Evolutionary conservation across 2,797 vertebrate species (phyloP).

Genomic region (Pangasius djambal): DNA sequence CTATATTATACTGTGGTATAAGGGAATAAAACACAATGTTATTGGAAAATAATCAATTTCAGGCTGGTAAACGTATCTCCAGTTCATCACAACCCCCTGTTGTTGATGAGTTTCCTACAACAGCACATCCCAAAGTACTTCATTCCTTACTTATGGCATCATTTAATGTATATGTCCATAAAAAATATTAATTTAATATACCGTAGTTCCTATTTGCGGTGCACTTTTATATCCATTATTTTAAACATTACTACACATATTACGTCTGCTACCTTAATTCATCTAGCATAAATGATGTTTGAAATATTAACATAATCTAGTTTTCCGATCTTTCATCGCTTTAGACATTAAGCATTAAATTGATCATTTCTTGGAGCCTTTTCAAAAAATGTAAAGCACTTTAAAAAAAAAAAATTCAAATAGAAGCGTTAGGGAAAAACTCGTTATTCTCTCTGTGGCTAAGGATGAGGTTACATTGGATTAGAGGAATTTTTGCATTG

Average conservation of each 20-base stretch:
- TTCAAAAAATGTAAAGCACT: background rate
- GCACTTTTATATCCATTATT: background rate
- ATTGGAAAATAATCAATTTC: background rate
- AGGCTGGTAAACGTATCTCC: background rate
- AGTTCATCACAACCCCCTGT: background rate
- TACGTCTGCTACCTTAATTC: background rate
- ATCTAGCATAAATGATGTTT: background rate
- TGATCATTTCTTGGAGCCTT: background rate
- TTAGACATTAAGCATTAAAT: background rate
- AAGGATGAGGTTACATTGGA: conserved; percentile 84
- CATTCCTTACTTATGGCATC: background rate
- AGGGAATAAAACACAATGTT: background rate
- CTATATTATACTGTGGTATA: background rate
- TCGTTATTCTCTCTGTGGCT: conserved; percentile 75
- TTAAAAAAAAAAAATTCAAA: conserved; percentile 42
- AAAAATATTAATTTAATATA: background rate
- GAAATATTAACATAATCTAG: background rate
- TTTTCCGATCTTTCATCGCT: background rate
- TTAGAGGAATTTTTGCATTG: conserved; percentile 84
- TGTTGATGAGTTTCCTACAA: background rate
- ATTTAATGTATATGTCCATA: background rate
- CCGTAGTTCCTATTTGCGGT: background rate
- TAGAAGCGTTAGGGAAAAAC: conserved; percentile 66
- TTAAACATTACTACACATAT: background rate
- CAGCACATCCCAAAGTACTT: background rate